phyloP scores from a whole-genome alignment of 1,140 invertebrate genomes.

The Eubasilissa regina region DNA sequence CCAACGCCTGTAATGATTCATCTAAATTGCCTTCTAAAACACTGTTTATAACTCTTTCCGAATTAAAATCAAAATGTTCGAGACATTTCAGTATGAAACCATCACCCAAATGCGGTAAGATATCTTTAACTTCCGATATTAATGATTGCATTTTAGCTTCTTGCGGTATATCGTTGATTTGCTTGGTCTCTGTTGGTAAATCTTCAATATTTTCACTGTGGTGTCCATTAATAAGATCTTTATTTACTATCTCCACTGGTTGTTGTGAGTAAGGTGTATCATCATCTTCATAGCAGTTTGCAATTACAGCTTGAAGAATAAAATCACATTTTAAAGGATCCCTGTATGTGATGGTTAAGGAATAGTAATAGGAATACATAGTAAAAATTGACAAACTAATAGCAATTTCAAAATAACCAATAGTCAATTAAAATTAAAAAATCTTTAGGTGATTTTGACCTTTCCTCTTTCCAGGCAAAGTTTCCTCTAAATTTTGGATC shows the following conservation, averaged over 20 bases:
- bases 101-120: conserved; percentile 85
- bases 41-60: conserved; percentile 84
- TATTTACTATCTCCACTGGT: neutral
- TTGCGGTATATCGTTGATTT: conserved; percentile 67
- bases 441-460: no score
- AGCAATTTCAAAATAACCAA: neutral
- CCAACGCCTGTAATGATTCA: conserved; percentile 64
- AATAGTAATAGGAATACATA: conserved; percentile 19
- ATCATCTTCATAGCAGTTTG: conserved; percentile 55
- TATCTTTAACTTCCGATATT: conserved; percentile 82
- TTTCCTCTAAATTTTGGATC: no score
- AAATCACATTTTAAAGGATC: conserved; percentile 76
- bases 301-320: conserved; percentile 72
- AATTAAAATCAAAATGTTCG: conserved; percentile 80
- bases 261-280: neutral
- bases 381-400: neutral
- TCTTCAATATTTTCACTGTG: conserved; percentile 8
- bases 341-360: conserved; percentile 64
- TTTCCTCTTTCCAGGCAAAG: no score
- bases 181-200: conserved; percentile 13
- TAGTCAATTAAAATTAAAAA: no score
- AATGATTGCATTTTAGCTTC: conserved; percentile 73
- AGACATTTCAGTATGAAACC: conserved; percentile 82
- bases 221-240: conserved; percentile 48
- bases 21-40: conserved; percentile 80